Percentiles rank a stretch among this genome's conserved stretches.
These are phyloP conservation scores for Clostera curtula DNA, from an alignment of 2,888 invertebrate genomes.

Conservation along the genomic window DNA sequence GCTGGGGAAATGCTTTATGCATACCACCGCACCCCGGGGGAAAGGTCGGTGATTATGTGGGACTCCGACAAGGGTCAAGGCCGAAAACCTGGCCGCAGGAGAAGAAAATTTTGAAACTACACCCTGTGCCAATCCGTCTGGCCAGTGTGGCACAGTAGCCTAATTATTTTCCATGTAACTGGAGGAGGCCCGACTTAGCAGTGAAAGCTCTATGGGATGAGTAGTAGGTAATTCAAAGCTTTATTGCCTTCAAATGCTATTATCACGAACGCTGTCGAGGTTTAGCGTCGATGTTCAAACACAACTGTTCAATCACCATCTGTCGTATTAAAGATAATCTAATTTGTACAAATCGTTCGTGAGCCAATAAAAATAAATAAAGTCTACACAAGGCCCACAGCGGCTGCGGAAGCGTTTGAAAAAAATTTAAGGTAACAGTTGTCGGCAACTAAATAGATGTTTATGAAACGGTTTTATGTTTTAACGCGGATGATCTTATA, in stretches of 20 bases:
- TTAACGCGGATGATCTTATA: conserved; percentile 6
- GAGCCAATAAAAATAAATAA: conserved; percentile 46
- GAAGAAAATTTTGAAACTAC: too few relatives aligned
- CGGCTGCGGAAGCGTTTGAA: conserved; percentile 23
- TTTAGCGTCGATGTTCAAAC: conserved; percentile 18
- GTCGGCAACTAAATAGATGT: conserved; percentile 16
- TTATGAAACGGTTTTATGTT: conserved; percentile 3
- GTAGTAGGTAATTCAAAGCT: too few relatives aligned
- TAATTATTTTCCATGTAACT: too few relatives aligned
- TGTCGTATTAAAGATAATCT: conserved; percentile 47
- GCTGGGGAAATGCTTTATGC: too few relatives aligned
- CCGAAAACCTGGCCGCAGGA: too few relatives aligned
- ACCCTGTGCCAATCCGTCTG: too few relatives aligned
- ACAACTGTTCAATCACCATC: conserved; percentile 36
- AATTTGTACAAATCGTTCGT: conserved; percentile 58
- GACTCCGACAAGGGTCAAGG: too few relatives aligned
- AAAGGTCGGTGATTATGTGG: too few relatives aligned
- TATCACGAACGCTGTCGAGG: conserved; percentile 6
- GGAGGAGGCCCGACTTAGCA: too few relatives aligned
- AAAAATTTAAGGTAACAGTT: conserved; percentile 31
- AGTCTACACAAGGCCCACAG: conserved; percentile 21
- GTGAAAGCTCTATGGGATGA: too few relatives aligned
- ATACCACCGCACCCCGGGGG: too few relatives aligned
- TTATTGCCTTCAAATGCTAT: conserved; percentile 8
- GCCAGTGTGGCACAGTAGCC: too few relatives aligned